Evolutionary conservation across 2,888 invertebrate genomes (phyloP), one percentile per base, ranked within the genome.

Genomic region (Lamproptera curius): DNA sequence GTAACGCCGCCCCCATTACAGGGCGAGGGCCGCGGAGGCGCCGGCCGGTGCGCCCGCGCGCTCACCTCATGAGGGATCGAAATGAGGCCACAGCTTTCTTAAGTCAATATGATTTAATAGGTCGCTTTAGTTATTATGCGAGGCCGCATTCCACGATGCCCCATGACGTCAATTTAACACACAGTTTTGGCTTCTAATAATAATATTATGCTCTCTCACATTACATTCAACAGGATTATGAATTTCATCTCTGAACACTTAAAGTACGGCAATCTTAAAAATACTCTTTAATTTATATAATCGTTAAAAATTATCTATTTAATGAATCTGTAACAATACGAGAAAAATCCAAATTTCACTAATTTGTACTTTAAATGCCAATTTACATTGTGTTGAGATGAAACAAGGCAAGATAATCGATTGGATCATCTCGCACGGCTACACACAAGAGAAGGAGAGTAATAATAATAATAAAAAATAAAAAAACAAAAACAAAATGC

Each of bases 361-460:
- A 84, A 82, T 86, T 87, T 87, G 87, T 86, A 87, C 86, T 87
- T 86, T 86, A 86, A 86, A 85, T 86, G 86, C 85, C 85, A 83
- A 85, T 85, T 76, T 76, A 82, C 84, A 83, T n/a, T 70, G 81
- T 80, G 75, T 74, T 70, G 84, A 83, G 84, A 81, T 78, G 85
- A 77, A 59, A 76, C 85, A 75, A 73, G 67, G 70, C 67, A 2
- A 4, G 4, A 8, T 8, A 8, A 4, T 4, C 9, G 63, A 63
- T 73, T 75, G 77, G 68, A 70, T 78, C 85, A 82, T 74, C 85
- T 80, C 85, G 75, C 73, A 76, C 77, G 77, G 71, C 73, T 76
- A 78, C 74, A 42, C 13, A 31, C 2, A 31, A 2, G 9, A 31
- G 9, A 6, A 6, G 8, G 23, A 10, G 10, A 8, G n/a, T 2